Conservation (phyloP, 2,888 invertebrate genomes). For the Matsumyia berberina region DNA sequence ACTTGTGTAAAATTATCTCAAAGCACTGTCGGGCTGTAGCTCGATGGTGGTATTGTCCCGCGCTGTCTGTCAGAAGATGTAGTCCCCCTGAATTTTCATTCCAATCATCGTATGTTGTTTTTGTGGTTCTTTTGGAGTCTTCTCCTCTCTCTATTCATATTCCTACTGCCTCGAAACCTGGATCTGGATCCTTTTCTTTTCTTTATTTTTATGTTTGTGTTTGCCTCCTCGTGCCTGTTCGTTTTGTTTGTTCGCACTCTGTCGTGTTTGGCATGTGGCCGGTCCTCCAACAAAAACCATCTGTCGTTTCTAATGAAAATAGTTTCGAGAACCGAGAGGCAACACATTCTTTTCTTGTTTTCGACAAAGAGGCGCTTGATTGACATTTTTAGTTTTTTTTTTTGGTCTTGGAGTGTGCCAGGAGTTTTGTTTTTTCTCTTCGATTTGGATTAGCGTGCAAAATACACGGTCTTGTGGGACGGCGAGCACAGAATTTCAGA, state of each 20-base stretch:
- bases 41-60: constrained; percentile 49
- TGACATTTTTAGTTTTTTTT: constrained; percentile 62
- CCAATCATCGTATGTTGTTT: constrained; percentile 23
- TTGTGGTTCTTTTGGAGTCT: constrained; percentile 25
- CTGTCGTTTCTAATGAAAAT: constrained; percentile 74
- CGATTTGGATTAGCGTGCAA: constrained; percentile 39
- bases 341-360: constrained; percentile 33
- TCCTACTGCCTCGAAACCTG: constrained; percentile 20
- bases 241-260: constrained; percentile 70
- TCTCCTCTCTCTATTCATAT: not conserved
- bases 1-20: constrained; percentile 66
- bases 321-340: constrained; percentile 46
- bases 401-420: constrained; percentile 54
- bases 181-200: constrained; percentile 29
- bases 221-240: constrained; percentile 35
- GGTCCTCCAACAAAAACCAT: constrained; percentile 55
- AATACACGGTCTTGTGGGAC: constrained; percentile 39
- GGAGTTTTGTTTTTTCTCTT: constrained; percentile 19
- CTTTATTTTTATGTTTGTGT: constrained; percentile 29
- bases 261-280: constrained; percentile 70
- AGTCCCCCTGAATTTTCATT: constrained; percentile 50
- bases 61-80: constrained; percentile 59
- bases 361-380: constrained; percentile 58
- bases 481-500: constrained; percentile 27
- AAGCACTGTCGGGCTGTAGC: constrained; percentile 3